Evolutionary conservation across 2,888 invertebrate genomes (phyloP).

Genomic region (Rhynchonema sp.): DNA sequence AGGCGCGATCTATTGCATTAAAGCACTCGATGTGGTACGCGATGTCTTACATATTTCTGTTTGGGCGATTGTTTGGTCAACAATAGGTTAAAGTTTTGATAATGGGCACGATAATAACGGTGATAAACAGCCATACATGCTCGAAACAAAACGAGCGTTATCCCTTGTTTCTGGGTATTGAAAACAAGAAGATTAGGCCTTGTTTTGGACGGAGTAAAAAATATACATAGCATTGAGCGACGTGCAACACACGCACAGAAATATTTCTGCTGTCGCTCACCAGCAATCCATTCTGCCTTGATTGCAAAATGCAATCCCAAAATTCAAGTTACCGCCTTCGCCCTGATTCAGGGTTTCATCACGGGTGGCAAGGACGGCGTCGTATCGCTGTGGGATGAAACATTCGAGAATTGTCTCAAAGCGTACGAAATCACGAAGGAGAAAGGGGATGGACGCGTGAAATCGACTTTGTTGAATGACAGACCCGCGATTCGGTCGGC

Average conservation of each 20-base stretch:
- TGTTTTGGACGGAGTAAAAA: no score
- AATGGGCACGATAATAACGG: no score
- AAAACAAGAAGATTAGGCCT: no score
- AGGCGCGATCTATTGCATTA: constrained; percentile 32
- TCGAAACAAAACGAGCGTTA: no score
- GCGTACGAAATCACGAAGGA: constrained; percentile 24
- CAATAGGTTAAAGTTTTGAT: no score
- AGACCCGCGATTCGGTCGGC: not conserved
- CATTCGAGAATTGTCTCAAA: constrained; percentile 30
- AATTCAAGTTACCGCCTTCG: not conserved
- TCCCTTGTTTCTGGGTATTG: no score
- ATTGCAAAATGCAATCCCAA: no score
- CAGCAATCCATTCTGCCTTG: no score
- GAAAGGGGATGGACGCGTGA: not conserved
- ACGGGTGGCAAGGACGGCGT: constrained; percentile 34
- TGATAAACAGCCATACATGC: no score
- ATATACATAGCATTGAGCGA: no score
- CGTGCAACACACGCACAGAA: no score
- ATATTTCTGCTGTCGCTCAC: no score
- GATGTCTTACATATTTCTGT: not conserved
- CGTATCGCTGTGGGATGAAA: constrained; percentile 32
- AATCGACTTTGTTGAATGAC: not conserved
- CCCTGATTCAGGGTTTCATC: constrained; percentile 28
- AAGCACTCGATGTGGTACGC: constrained; percentile 30
- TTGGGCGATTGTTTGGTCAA: not conserved